Base-by-base conservation (phyloP, 1,140 invertebrate genomes). In the Brachionus sp. region DNA sequence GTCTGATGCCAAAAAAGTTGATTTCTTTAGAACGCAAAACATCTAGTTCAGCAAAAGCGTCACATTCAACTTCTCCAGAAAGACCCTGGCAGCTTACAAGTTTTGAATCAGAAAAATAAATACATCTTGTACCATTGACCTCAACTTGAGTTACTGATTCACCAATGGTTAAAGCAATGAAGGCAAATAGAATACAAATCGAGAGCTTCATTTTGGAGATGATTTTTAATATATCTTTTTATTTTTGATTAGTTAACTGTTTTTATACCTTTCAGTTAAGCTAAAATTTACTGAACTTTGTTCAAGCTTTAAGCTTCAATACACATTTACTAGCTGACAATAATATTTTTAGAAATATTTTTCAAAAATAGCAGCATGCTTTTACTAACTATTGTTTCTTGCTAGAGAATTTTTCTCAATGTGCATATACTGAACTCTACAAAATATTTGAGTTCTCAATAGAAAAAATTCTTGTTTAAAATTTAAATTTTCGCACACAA, bases 31-130 rank as follows among this genome's bases (percentile, higher is more conserved):
- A 57, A 5, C 25, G 2, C 3, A 62, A 25, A 25, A 10, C 50
- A 12, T 13, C 6, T 9, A 80, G 37, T 25, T 80, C 50, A 16
- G 6, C 12, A 19, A 80, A 57, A 80, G 50, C 77, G 19, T 80
- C 50, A n/a, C 77, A 80, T 57, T 80, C 77, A 44, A 80, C 77
- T 50, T 75, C 66, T 37, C 75, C 75, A 2, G 29, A 19, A n/a
- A 37, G 10, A 6, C 75, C 44, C n/a, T 62, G 75, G 19, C 75
- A 78, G 19, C 75, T 78, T 3, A 78, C 3, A 9, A 78, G 3
- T 53, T 62, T 53, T 37, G 44, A 33, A 2, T 78, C 75, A 7
- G 39, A 0, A 19, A 57, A 53, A 10, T 57, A 78, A n/a, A 78
- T 78, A 10, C 75, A 78, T 62, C 53, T 53, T 29, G 75, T 50